A percentile compares a stretch with the other conserved stretches of the same genome.
These are phyloP conservation scores for Thelaira solivaga DNA, from an alignment of 2,888 invertebrate genomes.

Conservation along the genomic window DNA sequence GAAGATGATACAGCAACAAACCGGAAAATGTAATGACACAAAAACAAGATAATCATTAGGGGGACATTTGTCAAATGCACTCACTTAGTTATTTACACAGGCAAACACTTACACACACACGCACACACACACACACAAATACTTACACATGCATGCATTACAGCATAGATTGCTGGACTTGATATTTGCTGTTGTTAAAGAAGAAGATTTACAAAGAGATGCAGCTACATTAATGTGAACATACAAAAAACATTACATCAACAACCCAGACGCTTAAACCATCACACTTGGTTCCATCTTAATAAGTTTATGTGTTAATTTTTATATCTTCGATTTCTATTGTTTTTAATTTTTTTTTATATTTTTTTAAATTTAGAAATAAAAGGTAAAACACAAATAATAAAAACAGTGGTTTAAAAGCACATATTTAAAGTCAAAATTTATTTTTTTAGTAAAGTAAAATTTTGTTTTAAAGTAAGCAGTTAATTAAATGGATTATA, in stretches of 20 bases:
- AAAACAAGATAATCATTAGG: slow-evolving; percentile 58
- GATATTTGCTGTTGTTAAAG: neutral
- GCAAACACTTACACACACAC: neutral
- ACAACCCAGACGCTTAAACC: neutral
- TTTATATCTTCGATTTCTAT: slow-evolving; percentile 18
- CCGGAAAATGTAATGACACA: slow-evolving; percentile 55
- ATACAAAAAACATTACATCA: slow-evolving; percentile 33
- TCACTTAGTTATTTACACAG: slow-evolving; percentile 12
- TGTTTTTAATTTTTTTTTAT: neutral
- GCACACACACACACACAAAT: neutral
- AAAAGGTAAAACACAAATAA: neutral
- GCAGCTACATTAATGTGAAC: slow-evolving; percentile 56
- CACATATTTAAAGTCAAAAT: neutral
- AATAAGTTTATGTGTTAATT: slow-evolving; percentile 1
- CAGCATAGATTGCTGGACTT: slow-evolving; percentile 1
- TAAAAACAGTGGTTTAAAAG: slow-evolving; percentile 10
- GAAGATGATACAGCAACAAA: slow-evolving; percentile 32
- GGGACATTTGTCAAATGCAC: slow-evolving; percentile 59
- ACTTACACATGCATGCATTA: neutral
- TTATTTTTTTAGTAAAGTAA: too few species aligned
- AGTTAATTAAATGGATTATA: too few species aligned
- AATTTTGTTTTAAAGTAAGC: too few species aligned
- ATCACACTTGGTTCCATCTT: neutral
- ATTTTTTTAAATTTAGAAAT: slow-evolving; percentile 4
- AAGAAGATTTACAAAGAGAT: slow-evolving; percentile 38